These are phyloP conservation scores for Aphelocoma coerulescens DNA, from an alignment of 2,113 vertebrate genomes.

Conservation along the genomic window DNA sequence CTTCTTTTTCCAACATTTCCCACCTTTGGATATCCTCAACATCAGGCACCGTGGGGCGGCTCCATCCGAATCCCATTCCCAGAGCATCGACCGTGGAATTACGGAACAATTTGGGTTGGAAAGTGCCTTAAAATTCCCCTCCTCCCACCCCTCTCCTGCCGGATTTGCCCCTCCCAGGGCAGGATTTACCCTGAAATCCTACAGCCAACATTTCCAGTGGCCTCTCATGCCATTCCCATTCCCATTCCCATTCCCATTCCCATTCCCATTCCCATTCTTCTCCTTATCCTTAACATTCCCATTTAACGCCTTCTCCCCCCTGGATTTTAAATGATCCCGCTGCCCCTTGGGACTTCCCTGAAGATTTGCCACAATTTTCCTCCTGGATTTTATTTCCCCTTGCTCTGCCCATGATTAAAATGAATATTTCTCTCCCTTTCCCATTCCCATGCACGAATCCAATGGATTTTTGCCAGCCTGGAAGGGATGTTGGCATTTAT, in stretches of 20 bases:
- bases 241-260: background rate
- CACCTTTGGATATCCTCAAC: rapidly evolving
- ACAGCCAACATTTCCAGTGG: background rate
- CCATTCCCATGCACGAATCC: background rate
- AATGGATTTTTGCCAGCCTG: background rate
- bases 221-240: background rate
- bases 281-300: background rate
- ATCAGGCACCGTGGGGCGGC: rapidly evolving
- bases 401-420: background rate
- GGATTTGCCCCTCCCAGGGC: background rate
- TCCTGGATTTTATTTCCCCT: background rate
- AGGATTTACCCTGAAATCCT: background rate
- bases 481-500: background rate
- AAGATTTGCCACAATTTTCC: background rate
- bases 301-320: background rate
- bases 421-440: background rate
- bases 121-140: background rate
- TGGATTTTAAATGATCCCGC: background rate
- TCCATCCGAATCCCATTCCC: rapidly evolving
- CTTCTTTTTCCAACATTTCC: background rate
- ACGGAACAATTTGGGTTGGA: rapidly evolving
- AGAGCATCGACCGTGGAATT: rapidly evolving
- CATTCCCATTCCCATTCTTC: background rate
- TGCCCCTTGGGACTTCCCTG: background rate
- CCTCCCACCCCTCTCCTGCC: background rate